phyloP scores from a whole-genome alignment of 2,888 invertebrate genomes.

The Protonemura montana region DNA sequence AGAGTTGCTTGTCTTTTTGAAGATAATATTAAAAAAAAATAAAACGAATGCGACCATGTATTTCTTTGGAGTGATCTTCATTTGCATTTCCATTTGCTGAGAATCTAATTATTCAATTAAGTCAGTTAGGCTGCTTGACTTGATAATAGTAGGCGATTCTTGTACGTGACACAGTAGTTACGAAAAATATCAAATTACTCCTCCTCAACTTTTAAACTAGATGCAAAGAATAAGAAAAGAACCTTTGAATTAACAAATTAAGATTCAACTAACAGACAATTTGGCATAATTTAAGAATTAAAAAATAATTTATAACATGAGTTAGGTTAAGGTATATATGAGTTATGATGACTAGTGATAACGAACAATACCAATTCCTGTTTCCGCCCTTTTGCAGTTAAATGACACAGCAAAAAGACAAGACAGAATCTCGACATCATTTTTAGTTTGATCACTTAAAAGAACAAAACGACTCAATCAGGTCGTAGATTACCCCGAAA shows the following conservation, averaged over 20 bases:
- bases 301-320: neutral
- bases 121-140: too few relatives aligned
- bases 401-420: too few relatives aligned
- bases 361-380: neutral
- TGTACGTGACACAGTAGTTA: neutral
- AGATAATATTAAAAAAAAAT: neutral
- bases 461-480: too few relatives aligned
- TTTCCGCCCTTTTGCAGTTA: constrained; percentile 20
- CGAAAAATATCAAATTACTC: constrained; percentile 24
- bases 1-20: neutral
- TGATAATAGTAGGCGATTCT: too few relatives aligned
- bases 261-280: neutral
- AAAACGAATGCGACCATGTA: neutral
- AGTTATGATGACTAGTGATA: neutral
- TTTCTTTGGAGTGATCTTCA: neutral
- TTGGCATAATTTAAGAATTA: constrained; percentile 18
- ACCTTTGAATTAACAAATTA: neutral
- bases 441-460: too few relatives aligned
- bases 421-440: too few relatives aligned
- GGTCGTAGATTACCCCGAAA: too few relatives aligned
- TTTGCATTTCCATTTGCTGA: neutral
- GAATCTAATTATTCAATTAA: too few relatives aligned
- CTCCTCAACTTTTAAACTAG: neutral
- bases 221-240: neutral
- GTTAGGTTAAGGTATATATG: neutral